Evolutionary conservation across 2,113 vertebrate species (phyloP).

Genomic region (Glaucidium brasilianum): DNA sequence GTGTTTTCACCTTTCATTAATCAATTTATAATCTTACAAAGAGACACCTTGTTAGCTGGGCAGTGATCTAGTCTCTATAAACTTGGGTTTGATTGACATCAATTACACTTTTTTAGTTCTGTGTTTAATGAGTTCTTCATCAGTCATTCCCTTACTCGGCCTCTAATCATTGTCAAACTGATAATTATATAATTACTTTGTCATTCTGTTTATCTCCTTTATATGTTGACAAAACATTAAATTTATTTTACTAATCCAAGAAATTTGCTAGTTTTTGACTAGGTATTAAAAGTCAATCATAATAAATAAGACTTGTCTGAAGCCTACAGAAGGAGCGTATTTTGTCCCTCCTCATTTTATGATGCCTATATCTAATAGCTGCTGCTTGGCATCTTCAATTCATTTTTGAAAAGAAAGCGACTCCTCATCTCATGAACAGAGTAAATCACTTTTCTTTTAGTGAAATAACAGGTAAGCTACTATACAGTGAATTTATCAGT

Average conservation of each 20-base stretch:
- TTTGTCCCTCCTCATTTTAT: neutral
- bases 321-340: rapidly evolving
- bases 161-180: neutral
- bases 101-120: neutral
- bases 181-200: neutral
- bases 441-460: neutral
- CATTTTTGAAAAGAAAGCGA: neutral
- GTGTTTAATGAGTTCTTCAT: conserved; percentile 14
- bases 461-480: neutral
- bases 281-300: neutral
- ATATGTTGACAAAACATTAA: neutral
- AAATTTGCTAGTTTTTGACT: neutral
- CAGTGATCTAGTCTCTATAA: neutral
- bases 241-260: neutral
- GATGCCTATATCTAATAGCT: neutral
- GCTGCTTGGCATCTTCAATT: neutral
- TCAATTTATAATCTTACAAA: neutral
- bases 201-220: neutral
- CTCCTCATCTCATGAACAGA: neutral
- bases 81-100: neutral
- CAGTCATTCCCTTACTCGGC: neutral
- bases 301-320: neutral
- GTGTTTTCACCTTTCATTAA: neutral
- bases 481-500: neutral
- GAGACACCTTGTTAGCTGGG: neutral